These are phyloP conservation scores for Antechinus stuartii DNA, from an alignment of 2,113 vertebrate species.

Conservation along the genomic window DNA sequence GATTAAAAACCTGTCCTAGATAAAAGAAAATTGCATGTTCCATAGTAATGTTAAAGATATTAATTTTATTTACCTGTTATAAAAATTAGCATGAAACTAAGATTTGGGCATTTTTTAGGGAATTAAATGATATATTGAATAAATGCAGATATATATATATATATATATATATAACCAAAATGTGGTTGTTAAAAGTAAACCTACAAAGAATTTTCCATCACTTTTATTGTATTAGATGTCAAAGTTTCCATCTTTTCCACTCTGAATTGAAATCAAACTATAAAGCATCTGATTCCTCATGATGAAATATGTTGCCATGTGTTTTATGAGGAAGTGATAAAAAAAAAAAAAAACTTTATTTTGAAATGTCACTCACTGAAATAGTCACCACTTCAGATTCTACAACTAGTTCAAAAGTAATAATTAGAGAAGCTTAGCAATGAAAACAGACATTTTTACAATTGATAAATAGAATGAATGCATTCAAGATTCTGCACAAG, in stretches of 20 bases:
- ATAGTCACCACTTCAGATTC: not conserved
- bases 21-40: not conserved
- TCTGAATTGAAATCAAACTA: too few relatives aligned
- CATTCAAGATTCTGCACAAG: not conserved
- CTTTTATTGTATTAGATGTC: too few relatives aligned
- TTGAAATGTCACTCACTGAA: not conserved
- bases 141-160: not conserved
- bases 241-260: too few relatives aligned
- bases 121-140: too few relatives aligned
- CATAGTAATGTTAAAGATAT: not conserved
- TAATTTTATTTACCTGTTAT: not conserved
- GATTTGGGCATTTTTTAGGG: not conserved
- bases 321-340: not conserved
- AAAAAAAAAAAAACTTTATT: not conserved
- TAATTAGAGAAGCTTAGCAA: not conserved
- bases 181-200: too few relatives aligned
- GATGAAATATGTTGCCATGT: not conserved
- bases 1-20: too few relatives aligned
- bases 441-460: too few relatives aligned
- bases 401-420: constrained; percentile 17
- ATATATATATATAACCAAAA: not conserved
- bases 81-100: not conserved
- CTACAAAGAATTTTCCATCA: too few relatives aligned
- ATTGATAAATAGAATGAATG: constrained; percentile 11
- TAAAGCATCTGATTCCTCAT: not conserved